These are phyloP conservation scores for Deilephila elpenor DNA, from an alignment of 2,888 invertebrate genomes.

Conservation along the genomic window DNA sequence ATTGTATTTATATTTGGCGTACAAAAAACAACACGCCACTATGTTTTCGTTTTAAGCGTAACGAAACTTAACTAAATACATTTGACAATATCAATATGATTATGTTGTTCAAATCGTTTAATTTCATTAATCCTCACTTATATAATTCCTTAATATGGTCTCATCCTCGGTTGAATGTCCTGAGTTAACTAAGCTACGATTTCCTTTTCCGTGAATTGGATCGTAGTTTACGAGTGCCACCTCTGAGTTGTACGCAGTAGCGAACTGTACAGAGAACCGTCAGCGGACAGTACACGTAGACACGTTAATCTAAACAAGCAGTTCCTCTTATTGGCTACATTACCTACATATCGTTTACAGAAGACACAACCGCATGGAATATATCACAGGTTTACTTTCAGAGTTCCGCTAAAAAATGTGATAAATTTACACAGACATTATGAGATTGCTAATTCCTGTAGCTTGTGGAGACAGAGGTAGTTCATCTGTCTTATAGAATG, in stretches of 20 bases:
- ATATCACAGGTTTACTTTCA: constrained; percentile 56
- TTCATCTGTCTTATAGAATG: too few relatives aligned
- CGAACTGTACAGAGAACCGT: neutral
- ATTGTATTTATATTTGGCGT: too few relatives aligned
- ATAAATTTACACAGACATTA: neutral
- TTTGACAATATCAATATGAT: too few relatives aligned
- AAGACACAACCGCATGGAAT: constrained; percentile 58
- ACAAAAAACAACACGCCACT: too few relatives aligned
- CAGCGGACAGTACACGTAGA: neutral
- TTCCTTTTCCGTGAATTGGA: neutral
- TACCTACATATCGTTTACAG: constrained; percentile 41
- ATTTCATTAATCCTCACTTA: too few relatives aligned
- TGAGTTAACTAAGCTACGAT: neutral
- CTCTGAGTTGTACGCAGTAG: neutral
- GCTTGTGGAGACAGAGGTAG: too few relatives aligned
- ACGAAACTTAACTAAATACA: too few relatives aligned
- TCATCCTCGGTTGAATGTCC: too few relatives aligned
- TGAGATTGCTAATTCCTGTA: neutral
- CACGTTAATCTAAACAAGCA: constrained; percentile 42
- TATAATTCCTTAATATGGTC: too few relatives aligned
- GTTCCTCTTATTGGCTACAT: constrained; percentile 43
- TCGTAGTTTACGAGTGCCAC: neutral
- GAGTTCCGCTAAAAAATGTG: constrained; percentile 33
- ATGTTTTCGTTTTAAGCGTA: too few relatives aligned
- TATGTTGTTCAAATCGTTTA: too few relatives aligned